Evolutionary conservation across 2,888 invertebrate genomes (phyloP).

Genomic region (Liodrosophila aerea): DNA sequence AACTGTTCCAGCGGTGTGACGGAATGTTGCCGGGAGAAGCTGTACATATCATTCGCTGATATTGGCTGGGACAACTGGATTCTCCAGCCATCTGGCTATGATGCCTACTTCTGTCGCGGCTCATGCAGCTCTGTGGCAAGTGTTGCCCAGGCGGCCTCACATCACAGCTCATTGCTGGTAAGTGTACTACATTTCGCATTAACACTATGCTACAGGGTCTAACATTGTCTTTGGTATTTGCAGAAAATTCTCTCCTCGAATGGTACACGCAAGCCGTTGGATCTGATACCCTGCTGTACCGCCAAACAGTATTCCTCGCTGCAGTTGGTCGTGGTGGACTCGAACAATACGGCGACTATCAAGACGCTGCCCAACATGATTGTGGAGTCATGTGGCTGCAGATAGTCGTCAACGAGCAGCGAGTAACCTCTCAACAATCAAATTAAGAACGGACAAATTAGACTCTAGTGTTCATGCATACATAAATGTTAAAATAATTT

Average conservation of each 20-base stretch:
- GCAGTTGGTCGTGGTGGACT: constrained; percentile 90
- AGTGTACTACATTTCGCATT: constrained; percentile 65
- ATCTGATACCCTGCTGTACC: constrained; percentile 92
- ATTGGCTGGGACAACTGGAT: constrained; percentile 96
- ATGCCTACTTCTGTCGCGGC: constrained; percentile 94
- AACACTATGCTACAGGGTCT: not conserved
- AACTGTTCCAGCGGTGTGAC: constrained; percentile 88
- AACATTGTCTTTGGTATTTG: constrained; percentile 64
- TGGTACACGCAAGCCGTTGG: constrained; percentile 83
- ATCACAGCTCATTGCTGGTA: constrained; percentile 90
- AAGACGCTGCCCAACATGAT: constrained; percentile 94
- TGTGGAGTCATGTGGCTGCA: constrained; percentile 95
- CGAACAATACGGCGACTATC: constrained; percentile 89
- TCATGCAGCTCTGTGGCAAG: constrained; percentile 89
- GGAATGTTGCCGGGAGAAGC: constrained; percentile 92
- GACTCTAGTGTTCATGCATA: constrained; percentile 38
- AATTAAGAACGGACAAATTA: constrained; percentile 62
- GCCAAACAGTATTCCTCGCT: constrained; percentile 91
- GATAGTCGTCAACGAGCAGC: constrained; percentile 83
- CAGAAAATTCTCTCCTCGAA: constrained; percentile 87
- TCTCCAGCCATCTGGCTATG: constrained; percentile 90
- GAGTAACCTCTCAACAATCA: constrained; percentile 7
- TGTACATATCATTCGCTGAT: constrained; percentile 91
- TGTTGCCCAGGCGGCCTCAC: constrained; percentile 85
- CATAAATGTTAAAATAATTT: constrained; percentile 43